These are phyloP conservation scores for Cossypha dichroa DNA, from an alignment of 2,797 vertebrate genomes.

Conservation along the genomic window DNA sequence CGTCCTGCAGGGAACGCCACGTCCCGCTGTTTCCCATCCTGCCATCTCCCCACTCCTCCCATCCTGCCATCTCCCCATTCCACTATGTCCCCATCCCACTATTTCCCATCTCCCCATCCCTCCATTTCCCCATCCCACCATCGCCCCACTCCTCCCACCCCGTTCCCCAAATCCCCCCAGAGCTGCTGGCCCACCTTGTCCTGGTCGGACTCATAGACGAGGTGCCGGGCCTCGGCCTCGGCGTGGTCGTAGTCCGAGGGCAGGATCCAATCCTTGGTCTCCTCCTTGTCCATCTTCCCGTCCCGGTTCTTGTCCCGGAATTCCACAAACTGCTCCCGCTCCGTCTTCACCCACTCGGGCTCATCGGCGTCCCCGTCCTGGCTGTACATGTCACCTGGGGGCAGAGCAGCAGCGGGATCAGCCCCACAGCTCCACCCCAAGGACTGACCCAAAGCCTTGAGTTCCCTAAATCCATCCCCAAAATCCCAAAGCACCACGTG, in stretches of 20 bases:
- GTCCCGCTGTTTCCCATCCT: not conserved
- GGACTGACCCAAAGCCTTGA: not conserved
- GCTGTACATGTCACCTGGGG: conserved; percentile 89
- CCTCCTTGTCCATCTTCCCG: conserved; percentile 92
- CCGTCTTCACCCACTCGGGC: conserved; percentile 89
- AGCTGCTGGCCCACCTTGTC: conserved; percentile 76
- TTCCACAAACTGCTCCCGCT: conserved; percentile 89
- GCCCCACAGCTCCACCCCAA: not conserved
- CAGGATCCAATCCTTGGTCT: conserved; percentile 93
- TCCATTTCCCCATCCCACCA: too few relatives aligned
- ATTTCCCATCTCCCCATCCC: too few relatives aligned
- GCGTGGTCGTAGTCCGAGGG: conserved; percentile 90
- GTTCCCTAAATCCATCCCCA: not conserved
- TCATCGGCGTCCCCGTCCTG: conserved; percentile 82
- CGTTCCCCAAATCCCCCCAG: rapidly evolving
- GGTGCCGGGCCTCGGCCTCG: conserved; percentile 88
- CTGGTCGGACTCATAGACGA: conserved; percentile 88
- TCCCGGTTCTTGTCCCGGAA: conserved; percentile 92
- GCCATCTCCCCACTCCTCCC: too few relatives aligned
- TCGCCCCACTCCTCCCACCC: not conserved
- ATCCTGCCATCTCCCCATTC: too few relatives aligned
- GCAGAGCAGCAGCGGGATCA: not conserved
- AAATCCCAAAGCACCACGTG: not conserved
- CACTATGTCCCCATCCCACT: too few relatives aligned
- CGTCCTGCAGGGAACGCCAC: conserved; percentile 77